Base-by-base conservation (phyloP, 2,888 invertebrate species). In the Agonopterix heracliana region DNA sequence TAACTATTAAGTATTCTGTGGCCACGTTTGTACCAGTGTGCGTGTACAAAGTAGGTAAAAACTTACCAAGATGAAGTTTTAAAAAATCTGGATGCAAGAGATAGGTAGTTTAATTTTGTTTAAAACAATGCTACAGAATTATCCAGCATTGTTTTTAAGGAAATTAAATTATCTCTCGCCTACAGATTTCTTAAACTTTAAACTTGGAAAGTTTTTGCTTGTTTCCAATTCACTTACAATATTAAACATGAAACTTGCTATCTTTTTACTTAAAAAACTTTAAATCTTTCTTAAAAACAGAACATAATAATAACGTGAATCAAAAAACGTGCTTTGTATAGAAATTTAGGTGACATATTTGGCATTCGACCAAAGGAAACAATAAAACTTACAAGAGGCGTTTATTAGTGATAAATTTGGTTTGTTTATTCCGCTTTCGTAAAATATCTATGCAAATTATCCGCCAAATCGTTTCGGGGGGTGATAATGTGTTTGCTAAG, bases 311-410 rank as follows among this genome's bases (percentile, higher is more conserved):
- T 51, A 54, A 48, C 56, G 54, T 68, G 57, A 65, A 66, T 65
- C 64, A 66, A 62, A 59, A 51, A 49, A 47, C 54, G 61, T 61
- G 60, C 62, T 65, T 62, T 56, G 56, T 64, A 61, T 53, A 59
- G 54, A 66, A 64, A 66, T 66, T 64, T 58, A 49, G 56, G 60
- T 60, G 62, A 62, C 59, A 60, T 63, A 61, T 64, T 66, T 70
- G 68, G 70, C 65, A 38, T 51, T 41, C 44, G 45, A 59, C 66
- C 69, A 68, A 54, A 52, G 56, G 56, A 62, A 56, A 57, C 49
- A 59, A 66, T 61, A 61, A 63, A 64, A 64, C 62, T 62, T 61
- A 58, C 56, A 55, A 50, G 51, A 52, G 59, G 54, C 55, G 56
- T 55, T 54, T 57, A 55, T 59, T 48, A 59, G 56, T 55, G 59